Evolutionary conservation across 2,113 vertebrate species (phyloP).

Genomic region (Oryzias javanicus): DNA sequence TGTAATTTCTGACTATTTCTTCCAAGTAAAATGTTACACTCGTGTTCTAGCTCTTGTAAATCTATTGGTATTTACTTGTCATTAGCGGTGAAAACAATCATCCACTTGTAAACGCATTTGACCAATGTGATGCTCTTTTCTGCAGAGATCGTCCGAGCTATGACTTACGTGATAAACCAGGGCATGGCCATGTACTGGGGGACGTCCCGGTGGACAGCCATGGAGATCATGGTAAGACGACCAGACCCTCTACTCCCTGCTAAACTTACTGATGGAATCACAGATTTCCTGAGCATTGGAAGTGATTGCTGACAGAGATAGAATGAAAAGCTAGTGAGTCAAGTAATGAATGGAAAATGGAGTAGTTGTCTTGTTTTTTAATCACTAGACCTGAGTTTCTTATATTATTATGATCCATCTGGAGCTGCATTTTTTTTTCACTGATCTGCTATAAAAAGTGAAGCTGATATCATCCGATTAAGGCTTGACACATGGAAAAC

Average conservation of each 20-base stretch:
- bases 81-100: not conserved
- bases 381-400: too few relatives aligned
- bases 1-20: not conserved
- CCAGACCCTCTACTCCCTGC: not conserved
- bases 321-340: too few relatives aligned
- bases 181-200: conserved; percentile 99
- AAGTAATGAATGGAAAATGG: too few relatives aligned
- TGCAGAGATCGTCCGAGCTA: conserved; percentile 94
- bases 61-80: not conserved
- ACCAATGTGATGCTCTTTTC: conserved; percentile 23
- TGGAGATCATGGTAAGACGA: conserved; percentile 94
- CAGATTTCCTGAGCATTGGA: not conserved
- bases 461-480: too few relatives aligned
- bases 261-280: not conserved
- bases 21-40: not conserved
- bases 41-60: not conserved
- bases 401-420: too few relatives aligned
- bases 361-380: too few relatives aligned
- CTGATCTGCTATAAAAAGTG: too few relatives aligned
- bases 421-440: too few relatives aligned
- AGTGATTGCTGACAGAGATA: not conserved
- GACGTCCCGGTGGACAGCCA: conserved; percentile 94
- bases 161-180: conserved; percentile 97
- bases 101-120: not conserved
- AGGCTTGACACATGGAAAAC: too few relatives aligned